Evolutionary conservation across 2,888 invertebrate species (phyloP).

Genomic region (Julus scandinavius): DNA sequence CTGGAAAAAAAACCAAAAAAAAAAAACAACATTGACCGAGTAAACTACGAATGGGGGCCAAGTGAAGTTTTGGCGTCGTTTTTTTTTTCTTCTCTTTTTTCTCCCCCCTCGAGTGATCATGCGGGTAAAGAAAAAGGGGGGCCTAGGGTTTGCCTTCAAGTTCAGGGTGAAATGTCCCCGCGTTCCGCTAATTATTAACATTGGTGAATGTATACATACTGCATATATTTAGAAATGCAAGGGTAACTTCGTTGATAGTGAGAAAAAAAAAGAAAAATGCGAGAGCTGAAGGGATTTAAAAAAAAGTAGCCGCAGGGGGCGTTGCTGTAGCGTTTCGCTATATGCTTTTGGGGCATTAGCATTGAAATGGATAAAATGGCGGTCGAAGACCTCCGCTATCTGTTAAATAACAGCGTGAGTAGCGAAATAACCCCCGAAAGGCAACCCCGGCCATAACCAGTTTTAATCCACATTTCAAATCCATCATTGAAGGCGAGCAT

Average conservation of each 20-base stretch:
- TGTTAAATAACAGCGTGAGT: conserved; percentile 15
- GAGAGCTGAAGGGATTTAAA: background rate
- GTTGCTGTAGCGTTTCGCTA: background rate
- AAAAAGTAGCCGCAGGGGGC: conserved; percentile 8
- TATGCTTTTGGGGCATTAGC: background rate
- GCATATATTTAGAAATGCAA: background rate
- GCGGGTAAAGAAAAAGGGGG: background rate
- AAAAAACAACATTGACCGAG: background rate
- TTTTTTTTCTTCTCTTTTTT: background rate
- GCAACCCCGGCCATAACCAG: background rate
- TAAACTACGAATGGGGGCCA: background rate
- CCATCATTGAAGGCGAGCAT: background rate
- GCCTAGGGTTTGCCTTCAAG: background rate
- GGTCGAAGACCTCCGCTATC: conserved; percentile 13
- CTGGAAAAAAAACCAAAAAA: background rate
- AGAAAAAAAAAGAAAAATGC: background rate
- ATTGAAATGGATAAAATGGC: conserved; percentile 2
- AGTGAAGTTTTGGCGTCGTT: background rate
- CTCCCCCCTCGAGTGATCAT: background rate
- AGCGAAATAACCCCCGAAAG: background rate
- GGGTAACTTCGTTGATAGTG: background rate
- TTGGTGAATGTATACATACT: background rate
- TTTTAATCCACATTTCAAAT: conserved; percentile 21
- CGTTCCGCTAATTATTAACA: background rate
- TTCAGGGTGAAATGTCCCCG: conserved; percentile 5